Conservation (phyloP, 2,888 invertebrate genomes). For the Drosophila bunnanda region DNA sequence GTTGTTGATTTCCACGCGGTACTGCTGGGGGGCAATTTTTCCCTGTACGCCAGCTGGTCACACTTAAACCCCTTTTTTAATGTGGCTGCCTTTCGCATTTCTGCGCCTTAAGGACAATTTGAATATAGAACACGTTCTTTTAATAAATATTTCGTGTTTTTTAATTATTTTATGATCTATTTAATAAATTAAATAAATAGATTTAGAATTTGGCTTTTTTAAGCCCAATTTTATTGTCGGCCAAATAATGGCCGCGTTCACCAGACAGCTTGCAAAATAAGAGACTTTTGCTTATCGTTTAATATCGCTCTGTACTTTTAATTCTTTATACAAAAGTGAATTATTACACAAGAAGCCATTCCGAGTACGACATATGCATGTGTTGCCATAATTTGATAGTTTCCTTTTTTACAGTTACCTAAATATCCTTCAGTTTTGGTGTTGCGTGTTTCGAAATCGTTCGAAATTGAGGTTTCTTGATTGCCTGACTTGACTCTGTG, state of each 20-base stretch:
- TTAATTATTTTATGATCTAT: too few species aligned
- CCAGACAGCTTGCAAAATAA: too few species aligned
- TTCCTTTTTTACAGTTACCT: conserved; percentile 51
- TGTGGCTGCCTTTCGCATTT: not conserved
- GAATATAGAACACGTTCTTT: too few species aligned
- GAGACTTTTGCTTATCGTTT: conserved; percentile 35
- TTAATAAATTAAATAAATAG: too few species aligned
- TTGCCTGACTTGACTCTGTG: conserved; percentile 68
- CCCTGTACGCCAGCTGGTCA: not conserved
- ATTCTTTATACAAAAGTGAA: conserved; percentile 71
- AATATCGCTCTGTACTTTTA: conserved; percentile 66
- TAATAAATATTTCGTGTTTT: too few species aligned
- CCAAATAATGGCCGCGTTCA: too few species aligned
- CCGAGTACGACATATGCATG: conserved; percentile 33
- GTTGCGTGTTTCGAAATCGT: conserved; percentile 57
- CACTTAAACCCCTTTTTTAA: not conserved
- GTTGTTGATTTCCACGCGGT: conserved; percentile 21
- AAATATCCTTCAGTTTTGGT: conserved; percentile 50
- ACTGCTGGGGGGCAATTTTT: not conserved
- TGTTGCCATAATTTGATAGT: conserved; percentile 22
- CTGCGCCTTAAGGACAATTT: too few species aligned
- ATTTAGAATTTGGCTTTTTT: too few species aligned
- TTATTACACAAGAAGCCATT: conserved; percentile 76
- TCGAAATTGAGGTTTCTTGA: conserved; percentile 71
- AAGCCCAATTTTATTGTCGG: too few species aligned